Conservation (phyloP, 2,113 vertebrate genomes). For the Cairina moschata region DNA sequence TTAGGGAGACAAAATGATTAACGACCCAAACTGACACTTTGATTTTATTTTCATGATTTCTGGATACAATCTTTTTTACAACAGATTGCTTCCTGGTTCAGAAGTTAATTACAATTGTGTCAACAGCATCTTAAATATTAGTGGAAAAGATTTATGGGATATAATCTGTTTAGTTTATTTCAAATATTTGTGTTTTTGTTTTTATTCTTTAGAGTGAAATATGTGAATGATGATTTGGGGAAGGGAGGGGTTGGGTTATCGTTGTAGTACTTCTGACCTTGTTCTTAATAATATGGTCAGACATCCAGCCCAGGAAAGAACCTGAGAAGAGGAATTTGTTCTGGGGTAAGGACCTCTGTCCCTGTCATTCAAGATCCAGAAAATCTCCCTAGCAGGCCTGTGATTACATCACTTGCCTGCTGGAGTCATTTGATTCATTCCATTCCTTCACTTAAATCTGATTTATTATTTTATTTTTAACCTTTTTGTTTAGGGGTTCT, state of each 20-base stretch:
- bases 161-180: neutral
- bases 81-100: neutral
- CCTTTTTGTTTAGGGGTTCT: neutral
- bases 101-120: neutral
- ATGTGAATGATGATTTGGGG: neutral
- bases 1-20: neutral
- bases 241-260: neutral
- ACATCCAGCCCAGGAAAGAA: neutral
- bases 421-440: neutral
- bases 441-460: neutral
- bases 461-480: too few relatives aligned
- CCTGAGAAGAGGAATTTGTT: neutral
- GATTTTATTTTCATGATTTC: neutral
- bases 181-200: neutral
- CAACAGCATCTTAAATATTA: neutral
- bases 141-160: neutral
- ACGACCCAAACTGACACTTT: neutral
- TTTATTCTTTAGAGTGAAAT: neutral
- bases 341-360: neutral
- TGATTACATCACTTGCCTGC: neutral
- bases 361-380: neutral
- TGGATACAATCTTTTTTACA: neutral
- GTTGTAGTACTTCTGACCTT: neutral
- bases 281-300: neutral
- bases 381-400: neutral